Conservation (phyloP, 2,797 vertebrate genomes). For the Nyctalus aviator region DNA sequence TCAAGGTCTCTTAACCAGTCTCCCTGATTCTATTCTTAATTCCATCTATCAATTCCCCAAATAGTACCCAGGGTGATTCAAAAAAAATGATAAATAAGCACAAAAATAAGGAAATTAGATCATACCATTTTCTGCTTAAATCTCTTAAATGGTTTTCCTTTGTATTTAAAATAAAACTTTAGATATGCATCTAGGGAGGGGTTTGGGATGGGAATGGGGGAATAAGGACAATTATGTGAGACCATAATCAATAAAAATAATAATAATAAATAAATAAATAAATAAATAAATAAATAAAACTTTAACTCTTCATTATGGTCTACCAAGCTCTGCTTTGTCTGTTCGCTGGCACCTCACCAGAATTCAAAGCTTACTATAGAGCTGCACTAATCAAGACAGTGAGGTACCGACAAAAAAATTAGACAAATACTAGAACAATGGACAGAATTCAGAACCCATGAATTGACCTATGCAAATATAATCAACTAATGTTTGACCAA, state of each 20-base stretch:
- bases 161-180: slow-evolving; percentile 20
- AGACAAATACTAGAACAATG: not conserved
- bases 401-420: not conserved
- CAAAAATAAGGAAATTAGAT: not conserved
- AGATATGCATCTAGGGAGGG: not conserved
- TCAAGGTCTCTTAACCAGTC: not conserved
- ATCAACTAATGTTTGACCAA: not conserved
- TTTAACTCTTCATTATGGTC: not conserved
- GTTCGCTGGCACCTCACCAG: not conserved
- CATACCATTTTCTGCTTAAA: not conserved
- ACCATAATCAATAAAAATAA: no score
- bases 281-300: no score
- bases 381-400: not conserved
- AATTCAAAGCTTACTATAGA: not conserved
- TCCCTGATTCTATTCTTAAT: slow-evolving; percentile 7
- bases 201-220: no score
- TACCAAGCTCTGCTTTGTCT: not conserved
- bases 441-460: not conserved
- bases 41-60: not conserved
- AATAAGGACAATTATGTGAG: no score
- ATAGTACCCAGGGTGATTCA: not conserved
- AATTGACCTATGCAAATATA: not conserved
- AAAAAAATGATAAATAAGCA: not conserved
- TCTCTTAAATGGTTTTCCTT: not conserved
- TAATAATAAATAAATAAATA: no score